Evolutionary conservation across 1,140 invertebrate species (phyloP).

Genomic region (Aleiodes sp.): DNA sequence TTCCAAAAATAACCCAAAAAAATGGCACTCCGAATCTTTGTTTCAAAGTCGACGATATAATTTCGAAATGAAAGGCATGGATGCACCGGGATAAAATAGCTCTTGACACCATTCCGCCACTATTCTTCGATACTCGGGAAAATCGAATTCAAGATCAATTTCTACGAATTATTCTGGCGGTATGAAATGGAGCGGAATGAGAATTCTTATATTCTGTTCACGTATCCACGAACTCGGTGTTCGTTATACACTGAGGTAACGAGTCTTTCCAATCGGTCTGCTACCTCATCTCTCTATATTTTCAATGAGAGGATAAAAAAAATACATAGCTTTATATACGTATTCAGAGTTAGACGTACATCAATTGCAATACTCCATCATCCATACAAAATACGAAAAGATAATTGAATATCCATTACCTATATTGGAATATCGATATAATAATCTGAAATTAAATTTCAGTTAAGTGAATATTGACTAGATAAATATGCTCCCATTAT

Average conservation of each 20-base stretch:
- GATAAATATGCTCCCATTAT: neutral
- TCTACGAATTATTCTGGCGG: neutral
- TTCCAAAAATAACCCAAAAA: too few species aligned
- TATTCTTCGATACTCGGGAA: neutral
- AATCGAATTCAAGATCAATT: slow-evolving; percentile 8
- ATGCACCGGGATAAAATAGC: neutral
- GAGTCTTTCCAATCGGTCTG: neutral
- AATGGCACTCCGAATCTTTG: too few species aligned
- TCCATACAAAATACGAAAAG: neutral
- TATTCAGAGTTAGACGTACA: too few species aligned
- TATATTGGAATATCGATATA: neutral
- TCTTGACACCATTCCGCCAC: neutral
- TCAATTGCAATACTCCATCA: too few species aligned
- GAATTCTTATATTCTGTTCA: slow-evolving; percentile 9
- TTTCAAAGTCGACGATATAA: too few species aligned
- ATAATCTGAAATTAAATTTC: neutral
- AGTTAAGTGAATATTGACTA: neutral
- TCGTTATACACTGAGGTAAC: slow-evolving; percentile 4
- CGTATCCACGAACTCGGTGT: neutral
- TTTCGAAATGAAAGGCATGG: too few species aligned
- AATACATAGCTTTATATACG: too few species aligned
- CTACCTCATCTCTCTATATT: neutral
- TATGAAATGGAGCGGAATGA: slow-evolving; percentile 1
- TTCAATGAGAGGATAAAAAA: too few species aligned
- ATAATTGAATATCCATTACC: neutral